phyloP scores from a whole-genome alignment of 2,797 vertebrate genomes.

The Euphonia xanthogaster region DNA sequence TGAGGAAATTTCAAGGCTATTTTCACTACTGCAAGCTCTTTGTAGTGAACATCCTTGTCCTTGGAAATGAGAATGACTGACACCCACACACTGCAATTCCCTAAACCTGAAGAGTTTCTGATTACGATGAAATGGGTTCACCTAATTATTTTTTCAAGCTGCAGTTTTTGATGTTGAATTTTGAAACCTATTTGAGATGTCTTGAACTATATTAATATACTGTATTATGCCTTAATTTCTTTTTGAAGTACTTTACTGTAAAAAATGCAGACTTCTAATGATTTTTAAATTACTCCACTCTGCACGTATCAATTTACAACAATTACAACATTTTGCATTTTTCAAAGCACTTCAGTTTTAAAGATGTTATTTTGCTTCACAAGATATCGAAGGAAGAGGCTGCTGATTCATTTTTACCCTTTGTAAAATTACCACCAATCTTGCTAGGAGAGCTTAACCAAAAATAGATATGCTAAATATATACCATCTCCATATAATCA shows the following conservation, averaged over 20 bases:
- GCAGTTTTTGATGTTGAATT: conserved; percentile 74
- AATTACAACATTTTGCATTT: conserved; percentile 74
- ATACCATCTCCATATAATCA: conserved; percentile 54
- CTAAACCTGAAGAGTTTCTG: conserved; percentile 68
- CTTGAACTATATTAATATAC: conserved; percentile 73
- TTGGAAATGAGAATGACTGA: conserved; percentile 70
- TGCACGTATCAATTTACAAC: conserved; percentile 76
- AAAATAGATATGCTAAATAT: conserved; percentile 70
- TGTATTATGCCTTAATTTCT: conserved; percentile 67
- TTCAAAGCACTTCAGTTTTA: conserved; percentile 67
- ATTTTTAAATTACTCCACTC: conserved; percentile 77
- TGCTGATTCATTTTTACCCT: conserved; percentile 57
- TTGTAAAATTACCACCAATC: conserved; percentile 50
- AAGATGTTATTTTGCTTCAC: conserved; percentile 60
- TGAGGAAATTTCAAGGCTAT: conserved; percentile 42
- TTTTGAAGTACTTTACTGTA: conserved; percentile 74
- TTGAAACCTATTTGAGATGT: conserved; percentile 75
- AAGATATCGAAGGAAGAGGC: conserved; percentile 44
- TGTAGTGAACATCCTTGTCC: conserved; percentile 52
- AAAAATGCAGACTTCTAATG: conserved; percentile 75
- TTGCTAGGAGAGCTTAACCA: conserved; percentile 51
- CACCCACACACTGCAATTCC: conserved; percentile 64
- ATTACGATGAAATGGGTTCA: conserved; percentile 70
- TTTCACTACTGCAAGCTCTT: conserved; percentile 43
- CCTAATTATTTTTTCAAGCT: conserved; percentile 76